A percentile compares a stretch with the other conserved stretches of the same genome.
These are phyloP conservation scores for Zaprionus kolodkinae DNA, from an alignment of 1,140 invertebrate species.

Conservation along the genomic window DNA sequence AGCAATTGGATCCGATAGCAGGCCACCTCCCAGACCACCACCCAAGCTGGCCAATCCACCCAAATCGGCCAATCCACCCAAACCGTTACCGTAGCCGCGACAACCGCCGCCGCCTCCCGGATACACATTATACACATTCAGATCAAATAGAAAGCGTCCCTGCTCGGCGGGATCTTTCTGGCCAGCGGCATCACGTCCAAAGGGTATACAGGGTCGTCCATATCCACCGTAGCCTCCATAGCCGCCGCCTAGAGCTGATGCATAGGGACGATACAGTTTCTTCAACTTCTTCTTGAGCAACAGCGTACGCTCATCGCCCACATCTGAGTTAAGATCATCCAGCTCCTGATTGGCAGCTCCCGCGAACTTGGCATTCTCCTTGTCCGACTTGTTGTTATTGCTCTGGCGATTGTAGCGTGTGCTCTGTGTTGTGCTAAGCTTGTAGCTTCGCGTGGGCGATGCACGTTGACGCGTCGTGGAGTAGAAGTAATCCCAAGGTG, in stretches of 20 bases:
- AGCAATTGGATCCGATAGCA: constrained; percentile 65
- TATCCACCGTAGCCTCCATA: constrained; percentile 34
- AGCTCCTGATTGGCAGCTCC: constrained; percentile 72
- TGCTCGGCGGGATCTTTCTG: constrained; percentile 67
- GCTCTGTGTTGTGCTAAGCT: constrained; percentile 3
- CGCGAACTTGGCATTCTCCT: constrained; percentile 77
- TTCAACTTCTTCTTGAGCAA: constrained; percentile 70
- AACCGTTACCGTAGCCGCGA: constrained; percentile 53
- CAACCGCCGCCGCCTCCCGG: constrained; percentile 27
- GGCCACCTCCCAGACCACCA: constrained; percentile 56
- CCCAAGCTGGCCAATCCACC: too few species aligned
- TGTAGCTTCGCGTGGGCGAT: constrained; percentile 10
- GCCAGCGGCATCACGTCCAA: constrained; percentile 63
- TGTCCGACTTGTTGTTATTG: constrained; percentile 45
- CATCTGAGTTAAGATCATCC: constrained; percentile 51
- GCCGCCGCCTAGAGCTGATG: constrained; percentile 32
- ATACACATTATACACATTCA: constrained; percentile 80
- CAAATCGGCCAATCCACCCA: constrained; percentile 34
- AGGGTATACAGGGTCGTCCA: constrained; percentile 61
- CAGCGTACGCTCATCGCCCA: constrained; percentile 54
- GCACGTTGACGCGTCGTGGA: constrained; percentile 19
- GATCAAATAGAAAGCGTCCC: constrained; percentile 74
- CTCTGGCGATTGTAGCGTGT: constrained; percentile 52
- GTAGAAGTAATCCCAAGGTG: constrained; percentile 55
- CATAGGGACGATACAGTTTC: constrained; percentile 43